Evolutionary conservation across 2,797 vertebrate genomes (phyloP).

Genomic region (Borostomias antarcticus): DNA sequence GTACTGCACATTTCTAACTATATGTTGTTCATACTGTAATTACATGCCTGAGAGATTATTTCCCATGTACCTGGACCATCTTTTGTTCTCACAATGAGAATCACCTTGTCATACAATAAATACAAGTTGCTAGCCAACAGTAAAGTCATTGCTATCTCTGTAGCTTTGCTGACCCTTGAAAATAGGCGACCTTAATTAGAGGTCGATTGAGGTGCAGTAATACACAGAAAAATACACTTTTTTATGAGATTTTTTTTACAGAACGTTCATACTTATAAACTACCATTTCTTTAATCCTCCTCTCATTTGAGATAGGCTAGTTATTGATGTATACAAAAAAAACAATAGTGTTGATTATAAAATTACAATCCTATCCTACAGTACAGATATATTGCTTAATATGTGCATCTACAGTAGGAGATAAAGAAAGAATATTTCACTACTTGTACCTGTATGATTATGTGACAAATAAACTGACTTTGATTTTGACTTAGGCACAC

Average conservation of each 20-base stretch:
- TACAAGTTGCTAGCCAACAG: constrained; percentile 22
- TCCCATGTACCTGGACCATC: constrained; percentile 27
- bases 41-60: constrained; percentile 36
- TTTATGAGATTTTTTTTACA: too few relatives aligned
- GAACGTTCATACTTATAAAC: too few relatives aligned
- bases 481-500: too few relatives aligned
- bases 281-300: too few relatives aligned
- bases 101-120: constrained; percentile 34
- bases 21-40: background rate
- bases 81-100: constrained; percentile 36
- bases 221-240: background rate
- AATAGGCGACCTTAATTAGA: background rate
- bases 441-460: too few relatives aligned
- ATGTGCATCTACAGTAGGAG: too few relatives aligned
- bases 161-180: constrained; percentile 7
- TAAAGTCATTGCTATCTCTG: constrained; percentile 22
- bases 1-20: too few relatives aligned
- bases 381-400: background rate
- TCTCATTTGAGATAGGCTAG: too few relatives aligned
- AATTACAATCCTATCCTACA: background rate
- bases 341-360: too few relatives aligned
- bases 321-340: too few relatives aligned
- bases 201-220: background rate
- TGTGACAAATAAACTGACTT: too few relatives aligned
- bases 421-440: too few relatives aligned